Conservation (phyloP, 1,140 invertebrate genomes). For the Episyrphus balteatus region DNA sequence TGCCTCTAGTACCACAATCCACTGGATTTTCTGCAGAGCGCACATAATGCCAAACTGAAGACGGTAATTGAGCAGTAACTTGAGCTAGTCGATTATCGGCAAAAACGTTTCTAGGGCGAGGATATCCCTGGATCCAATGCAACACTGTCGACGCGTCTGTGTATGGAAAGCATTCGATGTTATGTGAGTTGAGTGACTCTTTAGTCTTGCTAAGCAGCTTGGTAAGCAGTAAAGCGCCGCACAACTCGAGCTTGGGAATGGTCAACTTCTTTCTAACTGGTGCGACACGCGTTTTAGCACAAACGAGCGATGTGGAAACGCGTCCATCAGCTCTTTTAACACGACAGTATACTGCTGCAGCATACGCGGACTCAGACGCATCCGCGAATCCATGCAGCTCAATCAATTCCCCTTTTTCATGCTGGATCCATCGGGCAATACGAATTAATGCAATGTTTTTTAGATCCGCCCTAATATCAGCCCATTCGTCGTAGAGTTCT, state of each 20-base stretch:
- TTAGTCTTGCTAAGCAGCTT: conserved; percentile 4
- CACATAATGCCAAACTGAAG: conserved; percentile 18
- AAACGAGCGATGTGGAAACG: too few species aligned
- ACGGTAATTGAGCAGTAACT: conserved; percentile 12
- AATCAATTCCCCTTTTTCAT: background rate
- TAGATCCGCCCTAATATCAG: conserved; percentile 9
- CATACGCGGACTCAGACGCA: conserved; percentile 24
- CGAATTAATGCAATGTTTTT: conserved; percentile 5
- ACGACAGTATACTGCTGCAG: conserved; percentile 28
- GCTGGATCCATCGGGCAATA: conserved; percentile 1
- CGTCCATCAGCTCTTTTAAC: too few species aligned
- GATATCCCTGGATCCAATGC: conserved; percentile 4
- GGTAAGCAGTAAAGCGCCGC: conserved; percentile 6
- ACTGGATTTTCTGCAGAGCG: conserved; percentile 15
- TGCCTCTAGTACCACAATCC: conserved; percentile 13
- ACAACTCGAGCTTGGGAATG: conserved; percentile 12
- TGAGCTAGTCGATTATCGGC: conserved; percentile 18
- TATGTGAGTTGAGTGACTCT: background rate
- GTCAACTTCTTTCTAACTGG: conserved; percentile 6
- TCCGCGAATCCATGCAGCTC: conserved; percentile 28
- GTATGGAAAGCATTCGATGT: background rate
- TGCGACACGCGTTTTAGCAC: conserved; percentile 7
- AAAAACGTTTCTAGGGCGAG: conserved; percentile 16
- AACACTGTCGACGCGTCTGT: conserved; percentile 10
- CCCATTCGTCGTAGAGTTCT: conserved; percentile 11